phyloP scores from a whole-genome alignment of 2,888 invertebrate genomes.

The Pristionchus arcanus region DNA sequence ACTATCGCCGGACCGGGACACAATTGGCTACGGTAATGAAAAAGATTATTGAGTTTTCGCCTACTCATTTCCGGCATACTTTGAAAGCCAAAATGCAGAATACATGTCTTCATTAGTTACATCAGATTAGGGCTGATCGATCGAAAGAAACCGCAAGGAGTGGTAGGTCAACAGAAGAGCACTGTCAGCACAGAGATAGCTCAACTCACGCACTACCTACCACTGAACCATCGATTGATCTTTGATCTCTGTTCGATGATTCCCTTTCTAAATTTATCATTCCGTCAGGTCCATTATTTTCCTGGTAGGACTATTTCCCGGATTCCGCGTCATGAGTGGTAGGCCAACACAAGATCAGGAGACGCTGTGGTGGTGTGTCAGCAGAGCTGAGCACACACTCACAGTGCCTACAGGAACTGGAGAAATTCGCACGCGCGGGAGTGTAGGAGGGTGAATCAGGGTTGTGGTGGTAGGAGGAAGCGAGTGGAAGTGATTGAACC shows the following conservation, averaged over 20 bases:
- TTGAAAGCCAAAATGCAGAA: too few relatives aligned
- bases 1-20: neutral
- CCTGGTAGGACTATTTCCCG: too few relatives aligned
- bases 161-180: slow-evolving; percentile 26
- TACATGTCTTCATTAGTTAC: too few relatives aligned
- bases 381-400: neutral
- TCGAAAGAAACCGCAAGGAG: neutral
- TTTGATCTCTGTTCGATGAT: neutral
- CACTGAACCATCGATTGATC: too few relatives aligned
- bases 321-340: too few relatives aligned
- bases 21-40: too few relatives aligned
- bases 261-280: neutral
- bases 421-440: neutral
- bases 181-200: neutral
- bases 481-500: neutral
- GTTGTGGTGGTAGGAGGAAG: neutral
- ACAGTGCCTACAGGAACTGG: neutral
- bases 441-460: neutral
- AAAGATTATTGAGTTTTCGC: too few relatives aligned
- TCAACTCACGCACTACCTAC: too few relatives aligned
- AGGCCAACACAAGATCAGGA: neutral
- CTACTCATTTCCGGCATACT: too few relatives aligned
- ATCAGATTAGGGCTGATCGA: too few relatives aligned
- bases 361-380: neutral
- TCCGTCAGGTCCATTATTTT: too few relatives aligned